Conservation (phyloP, 2,888 invertebrate species). For the Petrolisthes cinctipes region DNA sequence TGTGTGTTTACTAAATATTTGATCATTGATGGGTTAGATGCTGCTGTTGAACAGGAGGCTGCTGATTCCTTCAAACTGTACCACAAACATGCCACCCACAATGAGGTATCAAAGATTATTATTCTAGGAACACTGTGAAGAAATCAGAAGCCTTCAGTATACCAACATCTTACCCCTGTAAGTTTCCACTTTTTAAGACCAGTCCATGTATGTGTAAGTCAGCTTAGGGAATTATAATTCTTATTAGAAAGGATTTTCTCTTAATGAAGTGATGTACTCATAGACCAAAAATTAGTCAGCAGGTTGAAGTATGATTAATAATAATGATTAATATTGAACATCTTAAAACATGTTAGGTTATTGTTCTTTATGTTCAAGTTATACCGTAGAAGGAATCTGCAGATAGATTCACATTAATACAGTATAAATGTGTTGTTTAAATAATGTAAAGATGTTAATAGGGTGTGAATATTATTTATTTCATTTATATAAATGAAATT, state of each 20-base stretch:
- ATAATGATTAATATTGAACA: no score
- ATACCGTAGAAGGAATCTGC: not conserved
- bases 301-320: no score
- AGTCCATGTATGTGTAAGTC: slow-evolving; percentile 16
- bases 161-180: not conserved
- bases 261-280: no score
- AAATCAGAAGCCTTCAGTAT: no score
- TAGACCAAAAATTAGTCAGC: no score
- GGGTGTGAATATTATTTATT: slow-evolving; percentile 4
- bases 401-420: not conserved
- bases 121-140: no score
- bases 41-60: no score
- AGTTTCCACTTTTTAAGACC: slow-evolving; percentile 2
- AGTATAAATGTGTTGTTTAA: slow-evolving; percentile 14
- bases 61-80: no score
- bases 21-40: not conserved
- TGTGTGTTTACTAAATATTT: slow-evolving; percentile 27
- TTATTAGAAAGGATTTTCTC: not conserved
- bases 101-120: no score
- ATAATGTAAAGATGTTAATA: not conserved
- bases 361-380: slow-evolving; percentile 4
- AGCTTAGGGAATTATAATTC: slow-evolving; percentile 15
- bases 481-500: slow-evolving; percentile 28
- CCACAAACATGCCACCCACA: no score
- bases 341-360: not conserved